Evolutionary conservation across 2,888 invertebrate genomes (phyloP).

Genomic region (Bedellia somnulentella): DNA sequence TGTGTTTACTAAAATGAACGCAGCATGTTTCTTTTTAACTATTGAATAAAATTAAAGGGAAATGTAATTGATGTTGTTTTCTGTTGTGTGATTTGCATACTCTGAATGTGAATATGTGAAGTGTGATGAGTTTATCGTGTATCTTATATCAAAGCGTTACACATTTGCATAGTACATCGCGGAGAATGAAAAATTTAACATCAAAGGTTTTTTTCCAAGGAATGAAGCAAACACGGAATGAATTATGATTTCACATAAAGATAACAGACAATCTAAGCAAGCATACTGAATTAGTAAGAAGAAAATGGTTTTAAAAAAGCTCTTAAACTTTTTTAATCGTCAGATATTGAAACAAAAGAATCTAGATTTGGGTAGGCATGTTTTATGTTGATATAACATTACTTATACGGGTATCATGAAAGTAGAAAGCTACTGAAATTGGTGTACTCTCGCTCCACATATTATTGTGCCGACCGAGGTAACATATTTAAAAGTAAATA

Average conservation of each 20-base stretch:
- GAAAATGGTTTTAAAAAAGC: constrained; percentile 50
- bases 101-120: too few relatives aligned
- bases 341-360: too few relatives aligned
- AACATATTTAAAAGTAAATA: constrained; percentile 7
- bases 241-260: constrained; percentile 57
- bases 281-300: constrained; percentile 47
- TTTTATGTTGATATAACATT: too few relatives aligned
- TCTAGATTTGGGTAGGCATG: too few relatives aligned
- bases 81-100: neutral
- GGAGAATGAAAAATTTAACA: constrained; percentile 36
- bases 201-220: constrained; percentile 27
- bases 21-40: too few relatives aligned
- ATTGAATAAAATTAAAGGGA: constrained; percentile 28
- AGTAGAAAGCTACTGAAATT: too few relatives aligned
- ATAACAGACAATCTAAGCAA: constrained; percentile 55
- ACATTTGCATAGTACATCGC: constrained; percentile 22
- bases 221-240: constrained; percentile 44
- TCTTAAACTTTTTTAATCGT: too few relatives aligned
- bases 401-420: too few relatives aligned
- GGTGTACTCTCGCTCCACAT: constrained; percentile 2
- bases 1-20: too few relatives aligned
- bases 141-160: neutral
- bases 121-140: too few relatives aligned
- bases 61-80: neutral
- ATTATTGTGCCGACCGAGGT: constrained; percentile 7